phyloP scores from a whole-genome alignment of 2,797 vertebrate genomes.

The Dryobates pubescens region DNA sequence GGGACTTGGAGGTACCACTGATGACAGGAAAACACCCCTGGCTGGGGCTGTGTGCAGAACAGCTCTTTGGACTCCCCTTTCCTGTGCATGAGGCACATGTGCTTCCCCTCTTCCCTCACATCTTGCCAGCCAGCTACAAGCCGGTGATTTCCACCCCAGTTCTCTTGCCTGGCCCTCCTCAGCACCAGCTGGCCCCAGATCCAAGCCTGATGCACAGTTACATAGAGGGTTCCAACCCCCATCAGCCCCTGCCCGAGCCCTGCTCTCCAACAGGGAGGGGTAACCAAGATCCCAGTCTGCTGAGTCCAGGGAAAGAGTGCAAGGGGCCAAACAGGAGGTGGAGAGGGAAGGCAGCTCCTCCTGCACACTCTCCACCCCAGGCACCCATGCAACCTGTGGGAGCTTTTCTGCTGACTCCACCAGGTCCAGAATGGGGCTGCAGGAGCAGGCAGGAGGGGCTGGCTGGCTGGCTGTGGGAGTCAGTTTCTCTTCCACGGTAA shows the following conservation, averaged over 20 bases:
- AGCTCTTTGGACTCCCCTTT: neutral
- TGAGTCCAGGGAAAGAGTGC: neutral
- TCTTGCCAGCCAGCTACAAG: neutral
- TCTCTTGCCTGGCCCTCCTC: neutral
- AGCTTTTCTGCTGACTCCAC: neutral
- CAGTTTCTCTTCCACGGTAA: neutral
- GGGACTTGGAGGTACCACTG: neutral
- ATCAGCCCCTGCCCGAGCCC: neutral
- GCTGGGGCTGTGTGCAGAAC: neutral
- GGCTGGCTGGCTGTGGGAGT: neutral
- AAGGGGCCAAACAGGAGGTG: neutral
- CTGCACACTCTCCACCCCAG: neutral
- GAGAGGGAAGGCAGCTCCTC: neutral
- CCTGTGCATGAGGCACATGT: neutral
- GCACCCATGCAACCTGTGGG: neutral
- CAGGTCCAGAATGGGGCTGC: neutral
- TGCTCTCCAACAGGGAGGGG: neutral
- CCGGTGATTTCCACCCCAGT: neutral
- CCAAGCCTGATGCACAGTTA: neutral
- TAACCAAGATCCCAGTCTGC: neutral
- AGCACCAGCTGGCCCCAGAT: neutral
- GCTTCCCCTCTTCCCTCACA: neutral
- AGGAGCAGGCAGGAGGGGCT: neutral
- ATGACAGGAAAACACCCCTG: neutral
- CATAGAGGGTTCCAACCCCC: fast-evolving